Evolutionary conservation across 2,113 vertebrate genomes (phyloP).

Genomic region (Crotalus helleri): DNA sequence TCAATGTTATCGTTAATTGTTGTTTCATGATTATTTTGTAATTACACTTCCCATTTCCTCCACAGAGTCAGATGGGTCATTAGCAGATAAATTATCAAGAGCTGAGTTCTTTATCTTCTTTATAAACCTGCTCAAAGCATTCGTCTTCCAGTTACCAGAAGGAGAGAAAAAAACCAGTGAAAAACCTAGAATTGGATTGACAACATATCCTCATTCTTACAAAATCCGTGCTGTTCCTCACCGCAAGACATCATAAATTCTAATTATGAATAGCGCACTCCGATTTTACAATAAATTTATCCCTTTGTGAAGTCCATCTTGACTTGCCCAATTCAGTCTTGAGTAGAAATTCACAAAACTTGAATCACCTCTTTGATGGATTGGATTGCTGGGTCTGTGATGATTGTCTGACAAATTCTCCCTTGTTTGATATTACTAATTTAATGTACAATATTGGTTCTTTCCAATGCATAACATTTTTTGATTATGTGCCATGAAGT

Average conservation of each 20-base stretch:
- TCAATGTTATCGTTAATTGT: background rate
- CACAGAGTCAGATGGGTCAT: background rate
- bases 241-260: background rate
- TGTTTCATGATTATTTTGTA: background rate
- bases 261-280: background rate
- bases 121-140: background rate
- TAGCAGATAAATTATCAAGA: background rate
- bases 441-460: background rate
- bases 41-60: background rate
- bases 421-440: background rate
- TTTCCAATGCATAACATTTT: background rate
- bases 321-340: background rate
- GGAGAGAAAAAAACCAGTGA: background rate
- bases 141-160: background rate
- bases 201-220: background rate
- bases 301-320: background rate
- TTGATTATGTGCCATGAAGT: background rate
- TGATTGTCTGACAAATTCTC: background rate
- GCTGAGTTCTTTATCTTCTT: conserved; percentile 1
- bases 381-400: background rate
- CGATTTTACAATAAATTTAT: background rate
- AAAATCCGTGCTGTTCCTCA: background rate
- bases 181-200: background rate
- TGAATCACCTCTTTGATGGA: background rate
- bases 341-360: background rate